Conservation (phyloP, 2,113 vertebrate genomes). For the Epinephelus lanceolatus region DNA sequence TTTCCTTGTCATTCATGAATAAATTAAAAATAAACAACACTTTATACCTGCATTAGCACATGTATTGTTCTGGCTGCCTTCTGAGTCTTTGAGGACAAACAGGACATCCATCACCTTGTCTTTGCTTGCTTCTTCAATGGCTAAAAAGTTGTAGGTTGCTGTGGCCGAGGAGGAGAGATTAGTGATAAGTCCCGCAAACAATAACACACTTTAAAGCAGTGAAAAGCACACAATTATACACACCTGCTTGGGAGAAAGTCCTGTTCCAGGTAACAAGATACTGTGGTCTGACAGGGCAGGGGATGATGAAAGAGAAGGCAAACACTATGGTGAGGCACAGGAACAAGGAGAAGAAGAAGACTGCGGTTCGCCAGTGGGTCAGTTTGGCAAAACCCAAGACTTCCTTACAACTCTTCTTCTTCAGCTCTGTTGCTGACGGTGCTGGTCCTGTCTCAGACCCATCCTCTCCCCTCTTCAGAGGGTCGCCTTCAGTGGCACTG, state of each 20-base stretch:
- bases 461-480: constrained; percentile 87
- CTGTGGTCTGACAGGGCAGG: constrained; percentile 90
- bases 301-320: constrained; percentile 94
- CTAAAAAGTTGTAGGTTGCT: constrained; percentile 90
- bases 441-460: constrained; percentile 68
- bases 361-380: constrained; percentile 88
- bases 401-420: constrained; percentile 73
- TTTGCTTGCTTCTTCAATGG: constrained; percentile 82
- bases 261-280: constrained; percentile 85
- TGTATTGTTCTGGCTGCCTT: constrained; percentile 79
- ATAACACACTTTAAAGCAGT: background rate
- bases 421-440: constrained; percentile 44
- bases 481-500: constrained; percentile 86
- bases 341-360: constrained; percentile 92
- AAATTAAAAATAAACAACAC: too few species aligned
- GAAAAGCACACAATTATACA: constrained; percentile 28
- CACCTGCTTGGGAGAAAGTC: constrained; percentile 85
- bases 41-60: constrained; percentile 86
- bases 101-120: constrained; percentile 92
- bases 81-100: constrained; percentile 85
- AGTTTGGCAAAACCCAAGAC: constrained; percentile 75
- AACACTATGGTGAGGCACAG: constrained; percentile 91
- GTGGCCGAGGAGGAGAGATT: constrained; percentile 23
- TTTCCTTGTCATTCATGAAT: background rate
- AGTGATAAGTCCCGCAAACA: background rate